phyloP scores from a whole-genome alignment of 2,113 vertebrate species.

The Irena cyanogastra region DNA sequence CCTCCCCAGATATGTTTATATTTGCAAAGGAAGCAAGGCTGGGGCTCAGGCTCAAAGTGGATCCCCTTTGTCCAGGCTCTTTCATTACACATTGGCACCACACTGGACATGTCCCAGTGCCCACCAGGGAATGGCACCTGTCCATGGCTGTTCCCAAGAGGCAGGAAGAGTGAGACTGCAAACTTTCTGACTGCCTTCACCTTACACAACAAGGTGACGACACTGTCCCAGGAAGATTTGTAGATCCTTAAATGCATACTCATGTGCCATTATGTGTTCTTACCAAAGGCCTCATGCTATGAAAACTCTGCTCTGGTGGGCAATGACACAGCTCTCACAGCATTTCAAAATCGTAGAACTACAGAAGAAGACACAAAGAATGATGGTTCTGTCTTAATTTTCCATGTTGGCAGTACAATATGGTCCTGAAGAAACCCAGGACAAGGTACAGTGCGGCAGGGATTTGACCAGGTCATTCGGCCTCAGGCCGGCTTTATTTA shows the following conservation, averaged over 20 bases:
- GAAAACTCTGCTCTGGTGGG: background rate
- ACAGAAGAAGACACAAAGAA: background rate
- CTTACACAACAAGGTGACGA: background rate
- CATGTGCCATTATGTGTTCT: background rate
- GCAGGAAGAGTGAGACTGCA: accelerated
- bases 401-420: background rate
- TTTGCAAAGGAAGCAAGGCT: background rate
- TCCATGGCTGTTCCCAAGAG: background rate
- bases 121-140: background rate
- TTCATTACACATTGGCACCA: background rate
- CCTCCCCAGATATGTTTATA: background rate
- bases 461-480: background rate
- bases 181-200: background rate
- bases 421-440: background rate
- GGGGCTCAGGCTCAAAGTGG: background rate
- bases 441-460: background rate
- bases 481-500: background rate
- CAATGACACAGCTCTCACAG: background rate
- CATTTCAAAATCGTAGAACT: background rate
- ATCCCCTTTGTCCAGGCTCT: accelerated
- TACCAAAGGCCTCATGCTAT: background rate
- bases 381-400: background rate
- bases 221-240: background rate
- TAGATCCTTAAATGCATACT: background rate
- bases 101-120: background rate